Percentiles rank a stretch among this genome's conserved stretches.
Evolutionary conservation across 2,797 vertebrate genomes (phyloP).

Genomic region (Hemitrygon akajei): DNA sequence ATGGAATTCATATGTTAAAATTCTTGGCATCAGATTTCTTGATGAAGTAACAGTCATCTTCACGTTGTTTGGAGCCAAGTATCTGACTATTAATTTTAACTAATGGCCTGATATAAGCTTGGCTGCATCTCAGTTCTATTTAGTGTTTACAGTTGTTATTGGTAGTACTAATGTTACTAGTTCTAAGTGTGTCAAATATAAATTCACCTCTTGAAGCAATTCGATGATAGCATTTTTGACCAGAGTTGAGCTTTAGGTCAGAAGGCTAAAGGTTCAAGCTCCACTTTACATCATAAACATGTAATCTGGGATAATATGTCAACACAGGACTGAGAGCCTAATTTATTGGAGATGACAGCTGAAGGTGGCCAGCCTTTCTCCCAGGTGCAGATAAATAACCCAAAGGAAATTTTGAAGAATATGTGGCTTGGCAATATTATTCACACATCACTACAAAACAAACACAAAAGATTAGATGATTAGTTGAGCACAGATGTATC

Average conservation of each 20-base stretch:
- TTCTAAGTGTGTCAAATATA: background rate
- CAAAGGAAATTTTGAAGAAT: background rate
- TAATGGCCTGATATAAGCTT: background rate
- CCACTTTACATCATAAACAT: too few relatives aligned
- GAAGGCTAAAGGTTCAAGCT: background rate
- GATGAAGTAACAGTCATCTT: background rate
- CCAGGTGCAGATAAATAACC: background rate
- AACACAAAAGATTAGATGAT: background rate
- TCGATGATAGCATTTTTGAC: background rate
- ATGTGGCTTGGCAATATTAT: background rate
- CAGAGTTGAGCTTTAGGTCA: background rate
- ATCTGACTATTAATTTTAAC: background rate
- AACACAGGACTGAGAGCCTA: background rate
- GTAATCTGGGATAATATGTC: background rate
- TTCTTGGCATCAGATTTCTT: conserved; percentile 1
- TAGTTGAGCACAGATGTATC: background rate
- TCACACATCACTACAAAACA: background rate
- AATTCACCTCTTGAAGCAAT: background rate
- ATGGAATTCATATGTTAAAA: conserved; percentile 21
- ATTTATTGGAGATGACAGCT: background rate
- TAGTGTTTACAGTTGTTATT: background rate
- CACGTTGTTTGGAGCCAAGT: background rate
- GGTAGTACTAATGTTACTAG: background rate
- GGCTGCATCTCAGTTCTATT: background rate
- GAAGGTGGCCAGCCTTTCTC: background rate